Percentiles rank a stretch among this genome's conserved stretches.
phyloP scores from a whole-genome alignment of 2,797 vertebrate species.

The Arctocebus calabarensis region DNA sequence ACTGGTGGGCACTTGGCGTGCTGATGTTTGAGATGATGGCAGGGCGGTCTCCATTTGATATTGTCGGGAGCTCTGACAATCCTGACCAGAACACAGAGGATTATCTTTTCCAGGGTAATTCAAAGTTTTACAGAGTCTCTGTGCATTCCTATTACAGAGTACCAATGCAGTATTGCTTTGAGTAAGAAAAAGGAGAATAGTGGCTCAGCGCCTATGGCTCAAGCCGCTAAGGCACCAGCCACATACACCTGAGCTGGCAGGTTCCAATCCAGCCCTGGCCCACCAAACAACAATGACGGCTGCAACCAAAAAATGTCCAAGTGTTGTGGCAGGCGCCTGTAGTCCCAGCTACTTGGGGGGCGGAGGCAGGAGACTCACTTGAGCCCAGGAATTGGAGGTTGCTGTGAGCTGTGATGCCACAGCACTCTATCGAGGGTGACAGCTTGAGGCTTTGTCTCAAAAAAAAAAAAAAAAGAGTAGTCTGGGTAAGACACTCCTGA shows the following conservation, averaged over 20 bases:
- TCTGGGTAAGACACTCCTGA: neutral
- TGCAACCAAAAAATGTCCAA: neutral
- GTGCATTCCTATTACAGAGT: neutral
- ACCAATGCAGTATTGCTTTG: neutral
- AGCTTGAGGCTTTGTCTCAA: no score
- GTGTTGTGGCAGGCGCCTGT: no score
- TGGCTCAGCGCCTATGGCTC: no score
- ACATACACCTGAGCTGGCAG: no score
- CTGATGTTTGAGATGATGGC: slow-evolving; percentile 99
- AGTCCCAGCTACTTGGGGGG: no score
- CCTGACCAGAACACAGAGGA: slow-evolving; percentile 99
- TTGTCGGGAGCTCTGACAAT: slow-evolving; percentile 98
- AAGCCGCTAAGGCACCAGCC: no score
- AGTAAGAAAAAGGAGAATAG: slow-evolving; percentile 2
- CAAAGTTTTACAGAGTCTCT: neutral
- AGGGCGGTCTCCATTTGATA: slow-evolving; percentile 97
- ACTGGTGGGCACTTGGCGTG: slow-evolving; percentile 99
- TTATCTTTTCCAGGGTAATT: slow-evolving; percentile 98
- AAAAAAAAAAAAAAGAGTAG: neutral
- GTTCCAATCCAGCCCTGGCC: no score
- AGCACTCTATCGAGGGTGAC: no score
- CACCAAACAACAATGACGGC: no score
- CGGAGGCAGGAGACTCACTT: no score
- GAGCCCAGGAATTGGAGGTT: no score
- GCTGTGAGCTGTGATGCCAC: no score